These are phyloP conservation scores for Papilio machaon DNA, from an alignment of 1,140 invertebrate species.

Conservation along the genomic window DNA sequence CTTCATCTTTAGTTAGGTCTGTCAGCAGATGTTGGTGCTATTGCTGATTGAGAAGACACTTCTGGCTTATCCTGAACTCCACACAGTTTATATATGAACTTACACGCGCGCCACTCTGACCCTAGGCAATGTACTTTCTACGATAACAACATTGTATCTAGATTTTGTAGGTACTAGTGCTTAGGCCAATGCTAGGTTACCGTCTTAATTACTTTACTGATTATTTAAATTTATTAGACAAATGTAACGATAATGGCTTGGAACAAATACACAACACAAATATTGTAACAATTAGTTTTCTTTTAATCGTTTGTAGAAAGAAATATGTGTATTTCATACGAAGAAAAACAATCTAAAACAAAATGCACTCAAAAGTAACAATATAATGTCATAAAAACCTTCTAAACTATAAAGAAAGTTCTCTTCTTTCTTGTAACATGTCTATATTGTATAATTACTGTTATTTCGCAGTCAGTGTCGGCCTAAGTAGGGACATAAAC, in stretches of 20 bases:
- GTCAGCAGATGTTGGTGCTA: constrained; percentile 43
- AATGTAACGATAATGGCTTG: not conserved
- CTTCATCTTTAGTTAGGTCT: constrained; percentile 53
- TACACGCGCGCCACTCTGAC: constrained; percentile 56
- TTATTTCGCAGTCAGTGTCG: too few relatives aligned
- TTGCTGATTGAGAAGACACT: constrained; percentile 54
- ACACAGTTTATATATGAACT: constrained; percentile 54
- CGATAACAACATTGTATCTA: constrained; percentile 59
- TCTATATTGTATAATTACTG: too few relatives aligned
- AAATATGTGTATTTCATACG: too few relatives aligned
- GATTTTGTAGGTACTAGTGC: constrained; percentile 30
- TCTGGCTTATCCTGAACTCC: constrained; percentile 42
- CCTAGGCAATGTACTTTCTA: constrained; percentile 39
- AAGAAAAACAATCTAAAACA: too few relatives aligned
- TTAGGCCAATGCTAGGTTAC: constrained; percentile 34
- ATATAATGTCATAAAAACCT: too few relatives aligned
- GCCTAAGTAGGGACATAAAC: too few relatives aligned
- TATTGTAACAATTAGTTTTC: too few relatives aligned
- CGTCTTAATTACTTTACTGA: constrained; percentile 22
- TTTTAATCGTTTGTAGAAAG: too few relatives aligned
- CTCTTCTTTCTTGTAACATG: too few relatives aligned
- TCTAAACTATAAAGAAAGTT: too few relatives aligned
- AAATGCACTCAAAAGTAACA: too few relatives aligned
- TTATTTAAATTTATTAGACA: constrained; percentile 8
- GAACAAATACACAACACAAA: not conserved